A percentile compares a stretch with the other conserved stretches of the same genome.
phyloP scores from a whole-genome alignment of 2,113 vertebrate species.

The Amia ocellicauda region DNA sequence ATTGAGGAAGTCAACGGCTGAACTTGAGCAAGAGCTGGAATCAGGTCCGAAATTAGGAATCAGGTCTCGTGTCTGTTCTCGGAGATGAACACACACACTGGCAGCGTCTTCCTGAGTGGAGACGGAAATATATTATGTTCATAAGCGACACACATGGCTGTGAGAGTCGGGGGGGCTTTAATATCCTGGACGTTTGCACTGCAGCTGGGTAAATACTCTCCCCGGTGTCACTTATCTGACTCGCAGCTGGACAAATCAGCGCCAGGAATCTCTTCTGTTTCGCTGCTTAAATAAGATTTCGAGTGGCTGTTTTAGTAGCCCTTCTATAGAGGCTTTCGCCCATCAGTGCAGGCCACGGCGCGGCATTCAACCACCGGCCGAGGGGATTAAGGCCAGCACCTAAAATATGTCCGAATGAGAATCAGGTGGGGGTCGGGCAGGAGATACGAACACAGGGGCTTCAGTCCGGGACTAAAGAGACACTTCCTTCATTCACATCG shows the following conservation, averaged over 20 bases:
- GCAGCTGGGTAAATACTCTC: conserved; percentile 3
- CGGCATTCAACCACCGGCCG: neutral
- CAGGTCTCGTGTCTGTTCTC: no score
- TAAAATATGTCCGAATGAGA: conserved; percentile 7
- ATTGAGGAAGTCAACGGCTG: no score
- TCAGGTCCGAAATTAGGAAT: no score
- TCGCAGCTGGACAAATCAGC: neutral
- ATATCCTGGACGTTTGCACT: neutral
- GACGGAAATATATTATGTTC: neutral
- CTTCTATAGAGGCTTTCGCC: conserved; percentile 2
- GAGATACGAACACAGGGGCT: neutral
- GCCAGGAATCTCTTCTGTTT: neutral
- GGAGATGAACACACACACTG: neutral
- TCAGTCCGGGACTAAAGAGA: neutral
- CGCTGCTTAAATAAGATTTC: conserved; percentile 1
- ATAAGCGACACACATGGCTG: neutral
- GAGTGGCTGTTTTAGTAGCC: neutral
- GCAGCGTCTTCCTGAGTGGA: neutral
- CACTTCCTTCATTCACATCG: neutral
- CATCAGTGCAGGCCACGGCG: neutral
- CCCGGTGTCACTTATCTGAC: neutral
- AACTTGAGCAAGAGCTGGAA: no score
- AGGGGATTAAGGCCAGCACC: conserved; percentile 6
- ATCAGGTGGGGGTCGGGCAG: conserved; percentile 3
- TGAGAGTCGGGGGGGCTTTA: neutral